Percentiles rank a stretch among this genome's conserved stretches.
Conservation (phyloP, 2,797 vertebrate genomes). For the Capromys pilorides region DNA sequence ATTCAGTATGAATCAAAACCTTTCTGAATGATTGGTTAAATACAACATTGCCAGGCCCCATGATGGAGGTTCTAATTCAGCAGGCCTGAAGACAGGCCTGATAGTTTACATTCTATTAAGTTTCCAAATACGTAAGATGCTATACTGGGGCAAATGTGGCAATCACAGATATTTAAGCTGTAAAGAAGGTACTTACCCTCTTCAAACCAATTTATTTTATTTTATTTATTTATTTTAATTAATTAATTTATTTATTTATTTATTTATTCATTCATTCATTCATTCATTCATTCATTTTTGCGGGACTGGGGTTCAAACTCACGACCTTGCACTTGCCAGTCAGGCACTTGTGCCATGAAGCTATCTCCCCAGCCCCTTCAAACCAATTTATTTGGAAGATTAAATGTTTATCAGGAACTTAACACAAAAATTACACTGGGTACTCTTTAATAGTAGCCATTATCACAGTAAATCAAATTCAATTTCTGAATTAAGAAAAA, state of each 20-base stretch:
- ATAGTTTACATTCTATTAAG: not conserved
- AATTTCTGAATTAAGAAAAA: conserved; percentile 49
- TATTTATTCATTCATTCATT: too few relatives aligned
- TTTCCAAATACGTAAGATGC: not conserved
- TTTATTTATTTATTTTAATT: too few relatives aligned
- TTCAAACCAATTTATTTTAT: not conserved
- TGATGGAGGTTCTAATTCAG: not conserved
- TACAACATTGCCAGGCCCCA: not conserved
- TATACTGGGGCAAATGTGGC: not conserved
- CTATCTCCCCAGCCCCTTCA: too few relatives aligned
- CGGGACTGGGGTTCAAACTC: too few relatives aligned
- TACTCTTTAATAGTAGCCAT: not conserved
- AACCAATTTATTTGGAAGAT: not conserved
- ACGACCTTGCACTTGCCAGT: too few relatives aligned
- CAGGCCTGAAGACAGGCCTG: not conserved
- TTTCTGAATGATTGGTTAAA: not conserved
- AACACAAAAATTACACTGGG: not conserved
- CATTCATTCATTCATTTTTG: too few relatives aligned
- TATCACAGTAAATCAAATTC: conserved; percentile 17
- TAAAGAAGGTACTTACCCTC: not conserved
- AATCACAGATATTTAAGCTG: not conserved
- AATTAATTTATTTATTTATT: too few relatives aligned
- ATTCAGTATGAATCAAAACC: not conserved
- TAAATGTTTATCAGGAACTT: not conserved
- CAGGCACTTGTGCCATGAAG: too few relatives aligned